These are phyloP conservation scores for Eilema depressum DNA, from an alignment of 2,888 invertebrate genomes.

Conservation along the genomic window DNA sequence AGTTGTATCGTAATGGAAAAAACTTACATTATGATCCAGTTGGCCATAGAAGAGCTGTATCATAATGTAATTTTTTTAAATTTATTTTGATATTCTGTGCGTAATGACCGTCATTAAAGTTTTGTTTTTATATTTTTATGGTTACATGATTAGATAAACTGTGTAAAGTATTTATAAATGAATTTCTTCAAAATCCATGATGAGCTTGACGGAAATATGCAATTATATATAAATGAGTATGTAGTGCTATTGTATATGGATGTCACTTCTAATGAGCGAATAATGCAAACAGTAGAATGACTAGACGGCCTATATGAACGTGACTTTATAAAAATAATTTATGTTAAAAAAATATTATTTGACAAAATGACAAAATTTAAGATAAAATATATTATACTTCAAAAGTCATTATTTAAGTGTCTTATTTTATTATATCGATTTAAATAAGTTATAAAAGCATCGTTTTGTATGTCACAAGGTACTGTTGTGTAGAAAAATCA, in stretches of 20 bases:
- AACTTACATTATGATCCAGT: too few relatives aligned
- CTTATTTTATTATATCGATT: slow-evolving; percentile 8
- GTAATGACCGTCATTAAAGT: too few relatives aligned
- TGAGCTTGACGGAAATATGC: background rate
- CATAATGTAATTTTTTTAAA: too few relatives aligned
- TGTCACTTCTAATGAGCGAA: slow-evolving; percentile 19
- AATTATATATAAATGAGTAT: background rate
- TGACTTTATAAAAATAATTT: slow-evolving; percentile 28
- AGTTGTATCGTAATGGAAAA: too few relatives aligned
- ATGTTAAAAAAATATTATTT: background rate
- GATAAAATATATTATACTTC: background rate
- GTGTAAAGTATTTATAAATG: too few relatives aligned
- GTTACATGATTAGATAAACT: too few relatives aligned
- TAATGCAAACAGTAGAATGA: slow-evolving; percentile 38
- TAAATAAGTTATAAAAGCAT: slow-evolving; percentile 2
- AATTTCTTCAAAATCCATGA: background rate
- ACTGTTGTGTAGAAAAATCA: slow-evolving; percentile 33
- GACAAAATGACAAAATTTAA: background rate
- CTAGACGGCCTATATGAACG: slow-evolving; percentile 48
- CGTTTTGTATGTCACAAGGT: slow-evolving; percentile 37
- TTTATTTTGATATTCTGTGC: too few relatives aligned
- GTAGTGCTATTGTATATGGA: background rate
- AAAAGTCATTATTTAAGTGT: slow-evolving; percentile 3
- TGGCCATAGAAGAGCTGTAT: too few relatives aligned
- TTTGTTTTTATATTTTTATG: too few relatives aligned